These are phyloP conservation scores for Tetragonula clypearis DNA, from an alignment of 1,140 invertebrate species.

Conservation along the genomic window DNA sequence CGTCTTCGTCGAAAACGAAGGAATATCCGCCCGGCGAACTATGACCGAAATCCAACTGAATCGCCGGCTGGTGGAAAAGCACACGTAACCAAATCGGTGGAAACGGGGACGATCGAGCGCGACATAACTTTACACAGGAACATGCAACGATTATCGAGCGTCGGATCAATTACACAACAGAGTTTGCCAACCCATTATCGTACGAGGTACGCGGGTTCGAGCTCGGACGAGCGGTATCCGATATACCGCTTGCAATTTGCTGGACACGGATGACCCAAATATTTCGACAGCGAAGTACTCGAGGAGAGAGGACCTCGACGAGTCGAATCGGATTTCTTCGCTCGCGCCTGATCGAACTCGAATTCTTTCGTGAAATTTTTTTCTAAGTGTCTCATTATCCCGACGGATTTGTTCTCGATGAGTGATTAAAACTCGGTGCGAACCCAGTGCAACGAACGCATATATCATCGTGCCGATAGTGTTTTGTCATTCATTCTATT, in stretches of 20 bases:
- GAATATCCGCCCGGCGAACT: neutral
- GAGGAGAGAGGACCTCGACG: no score
- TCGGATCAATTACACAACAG: constrained; percentile 9
- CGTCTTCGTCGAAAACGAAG: neutral
- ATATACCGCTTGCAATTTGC: neutral
- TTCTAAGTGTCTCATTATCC: neutral
- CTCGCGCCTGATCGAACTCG: neutral
- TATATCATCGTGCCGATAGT: no score
- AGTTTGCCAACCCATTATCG: constrained; percentile 8
- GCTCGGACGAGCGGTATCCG: neutral
- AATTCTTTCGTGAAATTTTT: neutral
- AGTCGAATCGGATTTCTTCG: neutral
- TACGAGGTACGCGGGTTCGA: neutral
- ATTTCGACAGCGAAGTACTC: neutral
- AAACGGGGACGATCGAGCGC: constrained; percentile 14
- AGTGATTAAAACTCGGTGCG: no score
- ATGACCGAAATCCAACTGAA: neutral
- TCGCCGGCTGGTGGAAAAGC: neutral
- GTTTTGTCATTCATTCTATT: no score
- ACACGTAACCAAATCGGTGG: neutral
- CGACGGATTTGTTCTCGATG: no score
- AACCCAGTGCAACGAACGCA: no score
- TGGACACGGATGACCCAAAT: neutral
- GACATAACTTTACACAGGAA: neutral
- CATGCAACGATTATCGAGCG: constrained; percentile 15